phyloP scores from a whole-genome alignment of 2,113 vertebrate species.

The Pipra filicauda region DNA sequence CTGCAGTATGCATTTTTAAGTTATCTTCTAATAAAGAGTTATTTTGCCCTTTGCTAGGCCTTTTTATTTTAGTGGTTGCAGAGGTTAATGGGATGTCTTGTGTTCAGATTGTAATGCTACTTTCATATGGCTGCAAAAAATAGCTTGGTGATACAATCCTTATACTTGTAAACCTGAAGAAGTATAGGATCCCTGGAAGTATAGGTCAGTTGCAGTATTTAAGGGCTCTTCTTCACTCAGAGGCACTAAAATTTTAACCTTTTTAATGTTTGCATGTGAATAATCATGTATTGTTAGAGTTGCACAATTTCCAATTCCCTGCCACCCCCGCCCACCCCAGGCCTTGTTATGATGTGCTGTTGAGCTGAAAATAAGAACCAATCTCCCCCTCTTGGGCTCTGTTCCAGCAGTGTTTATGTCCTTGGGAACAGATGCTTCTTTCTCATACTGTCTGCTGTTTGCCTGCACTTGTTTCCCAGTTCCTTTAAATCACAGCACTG shows the following conservation, averaged over 20 bases:
- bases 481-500: background rate
- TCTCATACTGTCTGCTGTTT: background rate
- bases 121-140: background rate
- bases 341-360: background rate
- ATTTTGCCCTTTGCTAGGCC: background rate
- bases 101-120: background rate
- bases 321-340: background rate
- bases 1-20: background rate
- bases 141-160: background rate
- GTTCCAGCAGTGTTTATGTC: background rate
- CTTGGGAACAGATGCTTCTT: background rate
- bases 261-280: background rate
- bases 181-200: background rate
- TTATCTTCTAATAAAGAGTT: background rate
- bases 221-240: background rate
- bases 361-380: background rate
- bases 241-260: background rate
- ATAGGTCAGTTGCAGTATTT: background rate
- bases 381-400: background rate
- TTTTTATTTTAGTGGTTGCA: conserved; percentile 2
- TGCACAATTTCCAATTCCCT: background rate
- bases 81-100: background rate
- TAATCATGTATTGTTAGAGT: background rate
- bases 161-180: background rate
- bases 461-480: background rate